Base-by-base conservation (phyloP, 2,113 vertebrate species). In the Dolichallabes microphthalmus region DNA sequence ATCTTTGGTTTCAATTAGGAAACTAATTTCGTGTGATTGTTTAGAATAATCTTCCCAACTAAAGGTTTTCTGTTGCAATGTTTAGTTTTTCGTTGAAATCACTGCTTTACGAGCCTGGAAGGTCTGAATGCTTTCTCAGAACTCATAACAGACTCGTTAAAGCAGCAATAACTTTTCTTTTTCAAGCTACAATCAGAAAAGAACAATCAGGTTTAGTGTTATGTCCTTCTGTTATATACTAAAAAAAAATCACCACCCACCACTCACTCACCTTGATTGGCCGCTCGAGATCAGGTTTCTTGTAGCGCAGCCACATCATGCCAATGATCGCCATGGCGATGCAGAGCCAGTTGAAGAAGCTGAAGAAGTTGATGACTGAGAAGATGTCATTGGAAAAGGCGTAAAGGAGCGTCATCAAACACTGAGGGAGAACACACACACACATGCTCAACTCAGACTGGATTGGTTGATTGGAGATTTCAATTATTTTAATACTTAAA, bases 281-380 rank as follows among this genome's bases (percentile, higher is more conserved):
- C 19, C 98, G 94, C 87, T 98, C 95, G 83, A 99, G 88, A 78
- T 98, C 97, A 0, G 98, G 98, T 85, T 96, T 97, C 94, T 95
- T 97, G 87, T 96, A 97, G 10, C 98, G 97, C 5, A 99, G 95
- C 97, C 97, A 99, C 94, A 99, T 94, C 97, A 99, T 98, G 2
- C 98, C 98, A 0, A 97, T 22, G 90, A 99, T 99, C 9, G 98
- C 98, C 95, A 99, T 90, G 57, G 96, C 98, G 88, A 99, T 98
- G 0, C 98, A 99, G 2, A 99, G 96, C 98, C 98, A 99, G 94
- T 99, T 99, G 92, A 99, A 99, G 94, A 99, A 99, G 94, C 98
- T 99, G 96, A 99, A 99, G 96, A 99, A 99, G 94, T 98, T 99
- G 89, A 99, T 99, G 93, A 99, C 96, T 0, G 98, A 99, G 95